These are phyloP conservation scores for Pongo pygmaeus DNA, from an alignment of 2,113 vertebrate genomes.

Conservation along the genomic window DNA sequence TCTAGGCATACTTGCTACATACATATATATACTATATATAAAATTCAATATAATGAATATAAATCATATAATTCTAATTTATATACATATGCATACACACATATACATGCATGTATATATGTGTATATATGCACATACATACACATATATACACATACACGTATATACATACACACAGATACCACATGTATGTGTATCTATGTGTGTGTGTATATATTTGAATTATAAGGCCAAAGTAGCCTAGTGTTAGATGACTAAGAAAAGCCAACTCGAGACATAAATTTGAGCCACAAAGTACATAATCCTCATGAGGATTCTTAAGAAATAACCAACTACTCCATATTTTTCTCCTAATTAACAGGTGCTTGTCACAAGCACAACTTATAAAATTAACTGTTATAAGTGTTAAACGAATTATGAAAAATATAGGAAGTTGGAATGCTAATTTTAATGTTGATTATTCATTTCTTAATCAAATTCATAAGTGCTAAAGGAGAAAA, in stretches of 20 bases:
- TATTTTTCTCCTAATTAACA: constrained; percentile 40
- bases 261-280: constrained; percentile 33
- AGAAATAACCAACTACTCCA: not conserved
- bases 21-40: not conserved
- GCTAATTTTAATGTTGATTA: constrained; percentile 24
- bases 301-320: constrained; percentile 7
- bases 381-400: not conserved
- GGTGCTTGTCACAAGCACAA: constrained; percentile 17
- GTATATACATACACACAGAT: too few relatives aligned
- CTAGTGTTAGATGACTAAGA: not conserved
- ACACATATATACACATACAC: not conserved
- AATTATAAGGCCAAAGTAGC: not conserved
- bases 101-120: not conserved
- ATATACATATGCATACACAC: not conserved
- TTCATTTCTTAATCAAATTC: constrained; percentile 17
- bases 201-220: not conserved
- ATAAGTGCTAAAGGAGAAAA: constrained; percentile 36
- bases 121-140: not conserved
- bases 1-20: not conserved
- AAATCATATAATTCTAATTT: not conserved
- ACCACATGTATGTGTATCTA: too few relatives aligned
- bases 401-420: not conserved
- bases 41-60: not conserved
- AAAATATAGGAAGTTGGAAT: constrained; percentile 40
- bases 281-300: not conserved